phyloP scores from a whole-genome alignment of 2,888 invertebrate species.

The Tenthredo livida region DNA sequence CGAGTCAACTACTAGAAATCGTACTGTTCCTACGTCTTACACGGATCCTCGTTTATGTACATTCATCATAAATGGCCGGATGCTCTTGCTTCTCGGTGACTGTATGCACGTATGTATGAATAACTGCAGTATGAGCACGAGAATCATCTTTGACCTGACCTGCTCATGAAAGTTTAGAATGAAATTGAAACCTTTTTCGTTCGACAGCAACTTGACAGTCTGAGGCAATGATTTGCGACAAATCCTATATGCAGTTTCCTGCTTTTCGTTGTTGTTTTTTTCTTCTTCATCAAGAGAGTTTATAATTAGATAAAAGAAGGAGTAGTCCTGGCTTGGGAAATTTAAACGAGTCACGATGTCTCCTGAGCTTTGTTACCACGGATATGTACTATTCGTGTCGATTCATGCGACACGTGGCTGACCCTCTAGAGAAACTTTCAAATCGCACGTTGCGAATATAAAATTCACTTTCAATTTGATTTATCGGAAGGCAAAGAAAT shows the following conservation, averaged over 20 bases:
- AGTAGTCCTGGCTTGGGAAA: background rate
- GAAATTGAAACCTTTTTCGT: conserved; percentile 19
- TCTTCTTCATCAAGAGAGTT: background rate
- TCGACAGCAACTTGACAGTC: conserved; percentile 30
- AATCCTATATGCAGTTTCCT: conserved; percentile 7
- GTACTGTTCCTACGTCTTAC: conserved; percentile 1
- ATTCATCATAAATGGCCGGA: conserved; percentile 35
- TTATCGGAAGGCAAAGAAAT: conserved; percentile 6
- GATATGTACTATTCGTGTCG: background rate
- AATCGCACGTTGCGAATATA: conserved; percentile 34
- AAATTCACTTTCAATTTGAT: conserved; percentile 52
- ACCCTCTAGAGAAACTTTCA: conserved; percentile 49
- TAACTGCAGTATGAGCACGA: conserved; percentile 5
- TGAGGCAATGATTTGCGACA: conserved; percentile 9
- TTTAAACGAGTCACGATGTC: conserved; percentile 29
- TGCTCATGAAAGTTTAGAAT: conserved; percentile 47
- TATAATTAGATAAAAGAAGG: background rate
- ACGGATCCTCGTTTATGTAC: conserved; percentile 25
- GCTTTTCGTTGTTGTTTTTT: background rate
- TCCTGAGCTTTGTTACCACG: background rate
- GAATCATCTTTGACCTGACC: conserved; percentile 48
- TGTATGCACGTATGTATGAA: background rate
- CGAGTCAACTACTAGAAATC: conserved; percentile 51
- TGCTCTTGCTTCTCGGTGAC: conserved; percentile 4
- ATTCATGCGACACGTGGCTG: conserved; percentile 29